Evolutionary conservation across 2,113 vertebrate species (phyloP).

Genomic region (Oryctolagus cuniculus): mOryCun1.1 NC_091442.1:58794001-58794500

Average conservation of each 20-base stretch:
- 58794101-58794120: neutral
- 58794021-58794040: neutral
- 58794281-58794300: neutral
- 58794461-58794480: neutral
- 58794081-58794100: neutral
- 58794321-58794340: neutral
- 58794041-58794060: too few relatives aligned
- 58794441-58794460: neutral
- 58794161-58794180: neutral
- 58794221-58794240: neutral
- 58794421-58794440: neutral
- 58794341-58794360: constrained; percentile 7
- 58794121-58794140: neutral
- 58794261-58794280: neutral
- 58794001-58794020: neutral
- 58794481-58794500: neutral
- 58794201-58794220: neutral
- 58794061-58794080: neutral
- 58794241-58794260: neutral
- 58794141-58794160: neutral
- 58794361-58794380: neutral
- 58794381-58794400: neutral
- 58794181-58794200: neutral
- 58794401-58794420: neutral
- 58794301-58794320: constrained; percentile 8